Percentiles rank a stretch among this genome's conserved stretches.
Evolutionary conservation across 2,113 vertebrate species (phyloP).

Genomic region (Protobothrops mucrosquamatus): DNA sequence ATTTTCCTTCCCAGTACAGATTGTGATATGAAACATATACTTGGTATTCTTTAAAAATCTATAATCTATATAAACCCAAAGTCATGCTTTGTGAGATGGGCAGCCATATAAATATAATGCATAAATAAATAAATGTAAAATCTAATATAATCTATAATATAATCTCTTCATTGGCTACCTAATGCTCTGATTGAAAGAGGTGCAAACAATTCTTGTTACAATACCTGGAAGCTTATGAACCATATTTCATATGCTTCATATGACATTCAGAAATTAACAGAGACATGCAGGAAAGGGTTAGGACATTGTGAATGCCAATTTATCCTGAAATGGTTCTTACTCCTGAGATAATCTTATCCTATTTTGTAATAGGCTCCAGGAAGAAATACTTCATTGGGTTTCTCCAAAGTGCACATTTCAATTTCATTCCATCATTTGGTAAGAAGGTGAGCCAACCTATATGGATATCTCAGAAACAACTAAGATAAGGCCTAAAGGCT

Average conservation of each 20-base stretch:
- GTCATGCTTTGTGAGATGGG: neutral
- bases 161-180: neutral
- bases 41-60: neutral
- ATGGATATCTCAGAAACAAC: neutral
- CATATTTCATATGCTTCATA: neutral
- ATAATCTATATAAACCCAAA: neutral
- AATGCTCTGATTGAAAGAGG: neutral
- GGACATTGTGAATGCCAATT: neutral
- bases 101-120: neutral
- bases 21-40: neutral
- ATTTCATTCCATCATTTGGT: neutral
- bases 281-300: neutral
- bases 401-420: neutral
- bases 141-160: neutral
- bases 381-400: neutral
- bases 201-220: neutral
- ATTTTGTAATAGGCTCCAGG: neutral
- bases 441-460: neutral
- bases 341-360: too few relatives aligned
- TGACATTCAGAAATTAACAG: neutral
- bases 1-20: neutral
- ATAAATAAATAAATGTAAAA: neutral
- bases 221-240: neutral
- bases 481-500: neutral
- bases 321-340: neutral